A percentile compares a stretch with the other conserved stretches of the same genome.
Conservation (phyloP, 2,888 invertebrate genomes). For the Scaptomyza cyrtandrae region DNA sequence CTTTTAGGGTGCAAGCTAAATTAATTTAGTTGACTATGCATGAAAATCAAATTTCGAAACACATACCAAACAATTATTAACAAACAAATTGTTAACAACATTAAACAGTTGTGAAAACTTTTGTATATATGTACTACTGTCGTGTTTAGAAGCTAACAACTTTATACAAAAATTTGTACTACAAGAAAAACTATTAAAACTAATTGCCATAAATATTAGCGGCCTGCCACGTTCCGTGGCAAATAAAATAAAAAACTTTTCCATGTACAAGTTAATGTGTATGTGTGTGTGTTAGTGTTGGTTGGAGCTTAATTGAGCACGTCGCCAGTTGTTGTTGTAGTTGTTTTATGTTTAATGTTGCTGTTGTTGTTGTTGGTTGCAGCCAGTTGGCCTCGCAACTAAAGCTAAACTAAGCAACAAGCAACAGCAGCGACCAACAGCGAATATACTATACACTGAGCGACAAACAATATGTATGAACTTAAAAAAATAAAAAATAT, state of each 20-base stretch:
- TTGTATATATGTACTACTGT: not conserved
- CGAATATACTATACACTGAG: not conserved
- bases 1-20: conserved; percentile 22
- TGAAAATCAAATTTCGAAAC: not conserved
- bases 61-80: conserved; percentile 41
- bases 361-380: conserved; percentile 37
- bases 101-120: conserved; percentile 47
- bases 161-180: conserved; percentile 57
- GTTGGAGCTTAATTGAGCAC: conserved; percentile 70
- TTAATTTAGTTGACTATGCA: not conserved
- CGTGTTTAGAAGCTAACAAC: conserved; percentile 52
- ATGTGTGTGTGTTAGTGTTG: conserved; percentile 10
- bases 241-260: conserved; percentile 33
- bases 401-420: conserved; percentile 47
- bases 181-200: conserved; percentile 77
- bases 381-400: conserved; percentile 41
- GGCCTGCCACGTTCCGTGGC: conserved; percentile 67
- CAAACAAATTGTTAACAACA: conserved; percentile 60
- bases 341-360: conserved; percentile 5
- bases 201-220: conserved; percentile 78
- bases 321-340: conserved; percentile 44
- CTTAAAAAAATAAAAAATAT: too few species aligned
- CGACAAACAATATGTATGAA: not conserved
- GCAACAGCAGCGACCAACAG: conserved; percentile 15
- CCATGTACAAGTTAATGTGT: conserved; percentile 21